phyloP scores from a whole-genome alignment of 30 jellyfish, hydroid and myxozoan genomes.

The Aurelia aurita complex sp. Pacific region DNA sequence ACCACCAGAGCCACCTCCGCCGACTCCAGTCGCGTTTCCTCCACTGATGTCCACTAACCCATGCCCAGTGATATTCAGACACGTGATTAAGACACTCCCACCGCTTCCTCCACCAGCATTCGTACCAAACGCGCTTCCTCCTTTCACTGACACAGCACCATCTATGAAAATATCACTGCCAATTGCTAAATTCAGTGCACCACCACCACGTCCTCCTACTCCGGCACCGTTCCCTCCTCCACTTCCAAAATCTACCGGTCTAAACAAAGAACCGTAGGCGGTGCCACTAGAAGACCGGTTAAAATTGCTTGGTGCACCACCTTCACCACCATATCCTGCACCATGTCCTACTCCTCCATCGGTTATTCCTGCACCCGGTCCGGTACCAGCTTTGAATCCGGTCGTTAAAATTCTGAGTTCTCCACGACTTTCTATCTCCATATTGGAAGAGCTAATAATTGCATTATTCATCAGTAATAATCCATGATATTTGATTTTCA shows the following conservation, averaged over 20 bases:
- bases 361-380: slow-evolving; percentile 57
- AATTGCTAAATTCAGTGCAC: slow-evolving; percentile 29
- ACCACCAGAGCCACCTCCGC: slow-evolving; percentile 78
- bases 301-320: slow-evolving; percentile 40
- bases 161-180: slow-evolving; percentile 49
- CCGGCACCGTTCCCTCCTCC: slow-evolving; percentile 64
- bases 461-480: slow-evolving; percentile 28
- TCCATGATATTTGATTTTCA: slow-evolving; percentile 51
- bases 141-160: slow-evolving; percentile 48
- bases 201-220: slow-evolving; percentile 68
- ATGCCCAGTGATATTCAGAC: slow-evolving; percentile 64
- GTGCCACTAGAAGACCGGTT: slow-evolving; percentile 20
- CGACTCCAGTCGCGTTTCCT: slow-evolving; percentile 56
- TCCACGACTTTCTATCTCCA: slow-evolving; percentile 62
- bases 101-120: slow-evolving; percentile 78
- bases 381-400: slow-evolving; percentile 39
- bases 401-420: slow-evolving; percentile 2
- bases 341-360: slow-evolving; percentile 42
- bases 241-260: slow-evolving; percentile 54
- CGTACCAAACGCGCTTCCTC: slow-evolving; percentile 37
- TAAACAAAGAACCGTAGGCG: slow-evolving; percentile 53
- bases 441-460: slow-evolving; percentile 6
- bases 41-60: slow-evolving; percentile 60
- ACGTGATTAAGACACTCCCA: slow-evolving; percentile 47
- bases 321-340: slow-evolving; percentile 76